Evolutionary conservation across 2,797 vertebrate species (phyloP).

Genomic region (Aphelocoma californica): DNA sequence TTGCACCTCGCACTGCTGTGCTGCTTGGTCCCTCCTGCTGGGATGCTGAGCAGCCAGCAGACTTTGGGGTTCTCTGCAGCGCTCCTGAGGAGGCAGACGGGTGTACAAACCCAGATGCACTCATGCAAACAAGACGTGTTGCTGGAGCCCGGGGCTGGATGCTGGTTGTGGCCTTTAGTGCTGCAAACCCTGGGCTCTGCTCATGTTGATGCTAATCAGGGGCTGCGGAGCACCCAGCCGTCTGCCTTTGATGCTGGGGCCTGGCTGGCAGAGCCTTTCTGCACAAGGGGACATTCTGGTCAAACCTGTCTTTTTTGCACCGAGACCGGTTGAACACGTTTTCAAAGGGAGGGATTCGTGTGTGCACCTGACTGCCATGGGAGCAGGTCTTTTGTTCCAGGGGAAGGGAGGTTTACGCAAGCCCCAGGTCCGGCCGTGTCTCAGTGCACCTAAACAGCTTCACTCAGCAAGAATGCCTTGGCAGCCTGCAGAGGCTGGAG

Average conservation of each 20-base stretch:
- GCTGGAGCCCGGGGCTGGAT: neutral
- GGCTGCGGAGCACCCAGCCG: neutral
- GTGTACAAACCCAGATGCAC: neutral
- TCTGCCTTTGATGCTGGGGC: slow-evolving; percentile 45
- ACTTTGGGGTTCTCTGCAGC: neutral
- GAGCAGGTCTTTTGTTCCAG: slow-evolving; percentile 48
- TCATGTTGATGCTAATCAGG: neutral
- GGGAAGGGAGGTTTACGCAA: slow-evolving; percentile 41
- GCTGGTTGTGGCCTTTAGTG: neutral
- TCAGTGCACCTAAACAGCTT: slow-evolving; percentile 2
- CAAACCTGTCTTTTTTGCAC: slow-evolving; percentile 40
- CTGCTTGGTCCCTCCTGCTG: neutral
- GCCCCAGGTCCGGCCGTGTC: neutral
- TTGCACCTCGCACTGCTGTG: neutral
- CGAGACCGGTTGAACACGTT: slow-evolving; percentile 3
- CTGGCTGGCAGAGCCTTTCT: slow-evolving; percentile 25
- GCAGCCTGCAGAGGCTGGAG: slow-evolving; percentile 29
- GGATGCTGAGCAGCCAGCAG: neutral
- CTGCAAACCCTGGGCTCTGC: neutral
- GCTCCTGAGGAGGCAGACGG: rapidly evolving
- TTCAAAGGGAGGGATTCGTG: neutral
- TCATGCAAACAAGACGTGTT: neutral
- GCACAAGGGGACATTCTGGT: slow-evolving; percentile 5
- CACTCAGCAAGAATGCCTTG: slow-evolving; percentile 54
- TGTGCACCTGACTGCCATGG: slow-evolving; percentile 38